Evolutionary conservation across 2,797 vertebrate species (phyloP).

Genomic region (Australoheros facetus): DNA sequence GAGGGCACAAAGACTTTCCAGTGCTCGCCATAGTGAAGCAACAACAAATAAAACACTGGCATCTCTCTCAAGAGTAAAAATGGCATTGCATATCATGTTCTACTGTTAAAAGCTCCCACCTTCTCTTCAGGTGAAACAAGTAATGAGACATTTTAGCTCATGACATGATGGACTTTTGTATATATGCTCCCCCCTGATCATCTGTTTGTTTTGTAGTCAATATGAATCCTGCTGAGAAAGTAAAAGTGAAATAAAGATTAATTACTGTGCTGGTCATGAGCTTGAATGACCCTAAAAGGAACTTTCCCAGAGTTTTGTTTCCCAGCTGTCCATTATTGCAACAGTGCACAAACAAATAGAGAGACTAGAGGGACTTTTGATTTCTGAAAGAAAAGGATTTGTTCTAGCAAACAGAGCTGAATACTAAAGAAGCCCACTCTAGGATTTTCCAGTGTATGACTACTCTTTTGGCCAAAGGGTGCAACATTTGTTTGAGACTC

Average conservation of each 20-base stretch:
- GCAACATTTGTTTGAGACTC: neutral
- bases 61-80: conserved; percentile 41
- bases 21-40: conserved; percentile 49
- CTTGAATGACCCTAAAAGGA: neutral
- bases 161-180: neutral
- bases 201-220: neutral
- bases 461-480: conserved; percentile 1
- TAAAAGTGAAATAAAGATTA: neutral
- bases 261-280: neutral
- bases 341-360: neutral
- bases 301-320: neutral
- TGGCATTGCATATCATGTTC: conserved; percentile 5
- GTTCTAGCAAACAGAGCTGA: neutral
- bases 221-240: neutral
- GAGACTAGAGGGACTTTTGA: neutral
- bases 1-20: neutral
- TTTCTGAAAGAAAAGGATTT: neutral
- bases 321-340: neutral
- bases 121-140: neutral
- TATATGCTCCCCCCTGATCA: neutral
- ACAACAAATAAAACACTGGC: conserved; percentile 62
- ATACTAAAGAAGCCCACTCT: neutral
- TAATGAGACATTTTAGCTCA: neutral
- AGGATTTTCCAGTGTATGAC: neutral
- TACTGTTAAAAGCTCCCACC: neutral